Evolutionary conservation across 1,140 invertebrate species (phyloP).

Genomic region (Drosophila obscura): DNA sequence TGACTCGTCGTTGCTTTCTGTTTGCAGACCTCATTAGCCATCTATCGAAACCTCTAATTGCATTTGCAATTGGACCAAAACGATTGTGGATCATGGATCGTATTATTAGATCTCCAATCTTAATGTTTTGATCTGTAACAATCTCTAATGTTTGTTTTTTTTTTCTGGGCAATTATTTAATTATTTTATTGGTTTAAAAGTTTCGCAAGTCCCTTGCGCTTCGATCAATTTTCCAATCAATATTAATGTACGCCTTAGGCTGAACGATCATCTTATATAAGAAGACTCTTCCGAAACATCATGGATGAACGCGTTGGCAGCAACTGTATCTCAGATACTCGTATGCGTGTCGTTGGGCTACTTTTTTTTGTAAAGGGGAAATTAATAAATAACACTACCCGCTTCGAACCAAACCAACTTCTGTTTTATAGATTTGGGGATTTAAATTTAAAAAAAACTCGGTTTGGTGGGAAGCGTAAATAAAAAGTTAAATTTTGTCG

Average conservation of each 20-base stretch:
- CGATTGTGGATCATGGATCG: too few species aligned
- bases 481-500: too few species aligned
- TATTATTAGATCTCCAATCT: neutral
- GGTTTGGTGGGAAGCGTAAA: too few species aligned
- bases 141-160: neutral
- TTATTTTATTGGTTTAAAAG: neutral
- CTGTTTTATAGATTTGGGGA: too few species aligned
- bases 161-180: constrained; percentile 17
- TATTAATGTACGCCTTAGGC: constrained; percentile 33
- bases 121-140: too few species aligned
- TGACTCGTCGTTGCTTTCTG: constrained; percentile 37
- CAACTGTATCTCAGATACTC: constrained; percentile 34
- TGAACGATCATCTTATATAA: constrained; percentile 25
- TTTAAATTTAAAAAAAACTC: too few species aligned
- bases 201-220: constrained; percentile 13
- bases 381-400: constrained; percentile 12
- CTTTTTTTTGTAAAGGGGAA: constrained; percentile 20
- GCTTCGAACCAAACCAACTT: too few species aligned
- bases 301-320: constrained; percentile 17
- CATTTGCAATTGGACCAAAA: constrained; percentile 15
- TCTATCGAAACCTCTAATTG: constrained; percentile 8
- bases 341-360: constrained; percentile 18
- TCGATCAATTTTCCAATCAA: constrained; percentile 49
- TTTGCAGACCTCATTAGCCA: constrained; percentile 50
- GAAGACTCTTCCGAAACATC: constrained; percentile 9